Evolutionary conservation across 2,888 invertebrate genomes (phyloP).

Genomic region (Stenurella melanura): DNA sequence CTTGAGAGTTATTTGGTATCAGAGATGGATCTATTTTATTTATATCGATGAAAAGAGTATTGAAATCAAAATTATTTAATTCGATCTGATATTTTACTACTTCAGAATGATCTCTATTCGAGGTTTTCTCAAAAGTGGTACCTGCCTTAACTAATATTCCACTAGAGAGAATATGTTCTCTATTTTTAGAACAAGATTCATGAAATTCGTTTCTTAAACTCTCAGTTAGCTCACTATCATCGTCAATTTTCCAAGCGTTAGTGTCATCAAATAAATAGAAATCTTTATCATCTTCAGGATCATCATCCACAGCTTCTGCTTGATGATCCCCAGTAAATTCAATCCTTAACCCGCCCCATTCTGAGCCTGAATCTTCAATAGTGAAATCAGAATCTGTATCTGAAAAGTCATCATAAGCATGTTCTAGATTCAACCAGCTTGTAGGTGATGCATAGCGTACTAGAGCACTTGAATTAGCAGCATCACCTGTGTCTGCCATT

Average conservation of each 20-base stretch:
- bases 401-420: constrained; percentile 73
- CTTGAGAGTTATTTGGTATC: not conserved
- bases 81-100: constrained; percentile 56
- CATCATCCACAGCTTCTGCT: constrained; percentile 87
- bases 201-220: constrained; percentile 74
- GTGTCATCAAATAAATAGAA: constrained; percentile 64
- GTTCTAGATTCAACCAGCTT: constrained; percentile 70
- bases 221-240: constrained; percentile 69
- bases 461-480: constrained; percentile 72
- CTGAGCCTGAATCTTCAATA: constrained; percentile 66
- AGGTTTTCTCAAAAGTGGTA: constrained; percentile 58
- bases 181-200: constrained; percentile 69
- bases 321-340: constrained; percentile 90
- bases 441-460: constrained; percentile 77
- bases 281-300: constrained; percentile 69
- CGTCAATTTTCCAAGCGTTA: constrained; percentile 68
- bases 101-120: constrained; percentile 46
- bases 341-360: constrained; percentile 81
- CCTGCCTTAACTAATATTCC: constrained; percentile 66
- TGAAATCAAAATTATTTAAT: constrained; percentile 62
- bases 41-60: constrained; percentile 52
- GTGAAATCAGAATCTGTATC: constrained; percentile 73
- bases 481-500: constrained; percentile 80
- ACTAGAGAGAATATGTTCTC: constrained; percentile 67
- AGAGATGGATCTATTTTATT: not conserved